phyloP scores from a whole-genome alignment of 2,888 invertebrate genomes.

The Pristionchus exspectatus region DNA sequence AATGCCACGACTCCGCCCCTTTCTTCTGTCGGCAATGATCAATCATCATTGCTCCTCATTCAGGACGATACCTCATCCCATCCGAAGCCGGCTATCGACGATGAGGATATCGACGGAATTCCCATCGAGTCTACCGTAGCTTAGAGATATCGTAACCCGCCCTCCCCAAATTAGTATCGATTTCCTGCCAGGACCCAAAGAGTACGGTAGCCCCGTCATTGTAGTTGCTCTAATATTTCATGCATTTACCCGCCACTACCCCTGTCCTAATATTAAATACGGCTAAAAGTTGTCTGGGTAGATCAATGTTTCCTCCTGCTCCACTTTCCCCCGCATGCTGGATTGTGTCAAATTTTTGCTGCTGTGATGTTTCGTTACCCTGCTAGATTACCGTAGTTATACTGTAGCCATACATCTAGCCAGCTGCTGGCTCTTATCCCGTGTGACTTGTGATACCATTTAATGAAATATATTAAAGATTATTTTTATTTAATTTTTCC shows the following conservation, averaged over 20 bases:
- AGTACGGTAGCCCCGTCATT: constrained; percentile 3
- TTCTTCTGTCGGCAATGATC: not conserved
- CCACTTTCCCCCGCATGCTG: not conserved
- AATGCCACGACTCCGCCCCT: not conserved
- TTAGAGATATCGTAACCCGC: not conserved
- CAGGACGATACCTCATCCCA: not conserved
- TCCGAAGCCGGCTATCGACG: not conserved
- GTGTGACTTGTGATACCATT: constrained; percentile 35
- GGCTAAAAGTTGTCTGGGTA: constrained; percentile 35
- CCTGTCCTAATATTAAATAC: constrained; percentile 11
- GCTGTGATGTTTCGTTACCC: not conserved
- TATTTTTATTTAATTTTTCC: not conserved
- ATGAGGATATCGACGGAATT: constrained; percentile 51
- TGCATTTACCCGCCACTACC: not conserved
- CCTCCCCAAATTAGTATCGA: not conserved
- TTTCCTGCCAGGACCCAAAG: not conserved
- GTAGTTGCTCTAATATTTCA: not conserved
- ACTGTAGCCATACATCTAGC: constrained; percentile 29
- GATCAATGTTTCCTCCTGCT: not conserved
- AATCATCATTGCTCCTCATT: not conserved
- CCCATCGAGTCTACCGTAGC: constrained; percentile 26
- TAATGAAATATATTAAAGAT: not conserved
- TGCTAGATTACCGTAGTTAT: not conserved
- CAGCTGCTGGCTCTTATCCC: not conserved
- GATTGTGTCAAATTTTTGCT: not conserved